Evolutionary conservation across 2,113 vertebrate species (phyloP).

Genomic region (Paraplagusia blochii): DNA sequence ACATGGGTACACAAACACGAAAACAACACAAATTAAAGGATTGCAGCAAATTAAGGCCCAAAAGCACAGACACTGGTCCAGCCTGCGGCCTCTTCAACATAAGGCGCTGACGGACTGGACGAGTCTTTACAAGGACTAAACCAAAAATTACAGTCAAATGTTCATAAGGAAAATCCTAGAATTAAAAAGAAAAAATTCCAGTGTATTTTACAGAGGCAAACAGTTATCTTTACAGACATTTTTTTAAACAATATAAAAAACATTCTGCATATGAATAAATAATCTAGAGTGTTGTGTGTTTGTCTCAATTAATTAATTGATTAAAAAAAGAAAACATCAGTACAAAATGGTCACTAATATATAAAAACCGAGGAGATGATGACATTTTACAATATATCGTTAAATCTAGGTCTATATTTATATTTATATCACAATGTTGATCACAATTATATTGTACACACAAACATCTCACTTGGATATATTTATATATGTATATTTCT

Average conservation of each 20-base stretch:
- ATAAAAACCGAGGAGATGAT: constrained; percentile 75
- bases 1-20: constrained; percentile 16
- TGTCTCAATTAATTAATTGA: constrained; percentile 51
- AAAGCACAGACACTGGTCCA: constrained; percentile 57
- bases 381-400: constrained; percentile 73
- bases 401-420: constrained; percentile 69
- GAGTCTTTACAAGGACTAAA: constrained; percentile 32
- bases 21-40: constrained; percentile 17
- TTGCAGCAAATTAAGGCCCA: constrained; percentile 56
- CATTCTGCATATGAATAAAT: constrained; percentile 74
- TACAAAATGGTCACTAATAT: constrained; percentile 78
- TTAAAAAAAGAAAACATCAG: constrained; percentile 71
- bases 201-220: constrained; percentile 72
- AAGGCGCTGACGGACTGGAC: constrained; percentile 38
- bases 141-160: constrained; percentile 28
- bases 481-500: constrained; percentile 68
- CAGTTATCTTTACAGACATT: constrained; percentile 69
- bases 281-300: constrained; percentile 66
- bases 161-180: constrained; percentile 56
- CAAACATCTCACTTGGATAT: constrained; percentile 75
- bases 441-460: constrained; percentile 77
- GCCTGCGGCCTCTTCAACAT: constrained; percentile 29
- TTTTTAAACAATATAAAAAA: constrained; percentile 79
- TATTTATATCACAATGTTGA: constrained; percentile 63
- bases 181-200: constrained; percentile 67